phyloP scores from a whole-genome alignment of 1,140 invertebrate species.

The Hyphantria cunea region DNA sequence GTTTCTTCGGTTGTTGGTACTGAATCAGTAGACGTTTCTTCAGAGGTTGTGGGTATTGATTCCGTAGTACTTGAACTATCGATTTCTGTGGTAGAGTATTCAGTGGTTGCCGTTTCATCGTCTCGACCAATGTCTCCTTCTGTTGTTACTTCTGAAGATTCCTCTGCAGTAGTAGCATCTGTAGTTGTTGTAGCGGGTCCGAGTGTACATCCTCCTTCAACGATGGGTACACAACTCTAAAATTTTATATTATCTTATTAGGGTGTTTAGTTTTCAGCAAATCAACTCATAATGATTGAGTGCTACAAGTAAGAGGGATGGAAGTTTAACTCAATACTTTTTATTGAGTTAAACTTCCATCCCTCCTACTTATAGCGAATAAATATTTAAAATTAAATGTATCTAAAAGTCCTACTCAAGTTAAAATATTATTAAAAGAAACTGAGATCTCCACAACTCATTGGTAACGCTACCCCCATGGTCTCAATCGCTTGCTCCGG shows the following conservation, averaged over 20 bases:
- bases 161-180: not conserved
- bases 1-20: not conserved
- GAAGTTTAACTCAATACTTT: too few relatives aligned
- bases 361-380: too few relatives aligned
- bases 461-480: too few relatives aligned
- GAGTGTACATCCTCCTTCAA: constrained; percentile 26
- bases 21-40: not conserved
- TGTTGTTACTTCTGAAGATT: not conserved
- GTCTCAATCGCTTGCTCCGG: too few relatives aligned
- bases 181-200: constrained; percentile 7
- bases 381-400: too few relatives aligned
- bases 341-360: too few relatives aligned
- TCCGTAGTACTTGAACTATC: not conserved
- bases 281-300: too few relatives aligned
- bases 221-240: constrained; percentile 33
- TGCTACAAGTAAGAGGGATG: too few relatives aligned
- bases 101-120: not conserved
- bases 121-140: not conserved
- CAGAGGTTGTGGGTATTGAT: not conserved
- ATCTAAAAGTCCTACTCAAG: too few relatives aligned
- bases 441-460: too few relatives aligned
- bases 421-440: too few relatives aligned
- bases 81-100: not conserved
- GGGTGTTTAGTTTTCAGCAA: too few relatives aligned
- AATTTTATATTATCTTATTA: not conserved